Percentiles rank a stretch among this genome's conserved stretches.
Evolutionary conservation across 1,140 invertebrate genomes (phyloP).

Genomic region (Micrasema longulum): DNA sequence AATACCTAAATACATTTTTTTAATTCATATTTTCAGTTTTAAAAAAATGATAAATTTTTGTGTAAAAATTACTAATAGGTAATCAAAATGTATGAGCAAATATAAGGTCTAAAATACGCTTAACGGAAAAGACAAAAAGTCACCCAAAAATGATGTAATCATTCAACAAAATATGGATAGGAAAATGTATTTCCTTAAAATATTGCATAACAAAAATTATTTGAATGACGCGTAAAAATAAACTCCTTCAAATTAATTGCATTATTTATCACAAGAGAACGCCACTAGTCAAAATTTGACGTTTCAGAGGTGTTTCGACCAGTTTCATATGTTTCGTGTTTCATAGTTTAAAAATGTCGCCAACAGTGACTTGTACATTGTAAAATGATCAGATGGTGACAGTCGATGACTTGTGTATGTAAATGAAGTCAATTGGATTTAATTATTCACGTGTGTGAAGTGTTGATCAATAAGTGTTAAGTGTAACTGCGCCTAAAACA

Average conservation of each 20-base stretch:
- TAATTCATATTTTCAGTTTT: too few species aligned
- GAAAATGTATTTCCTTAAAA: too few species aligned
- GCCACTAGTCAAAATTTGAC: conserved; percentile 36
- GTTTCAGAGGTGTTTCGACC: conserved; percentile 32
- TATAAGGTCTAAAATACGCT: too few species aligned
- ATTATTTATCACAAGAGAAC: conserved; percentile 18
- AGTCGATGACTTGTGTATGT: conserved; percentile 39
- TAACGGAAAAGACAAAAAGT: too few species aligned
- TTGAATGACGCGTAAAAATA: conserved; percentile 24
- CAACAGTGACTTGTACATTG: conserved; percentile 45
- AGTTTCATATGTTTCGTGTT: too few species aligned
- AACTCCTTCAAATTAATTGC: conserved; percentile 20
- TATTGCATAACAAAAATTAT: conserved; percentile 22
- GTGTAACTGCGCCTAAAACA: conserved; percentile 18
- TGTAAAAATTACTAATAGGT: too few species aligned
- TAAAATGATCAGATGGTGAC: conserved; percentile 43
- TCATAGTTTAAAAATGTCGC: conserved; percentile 45
- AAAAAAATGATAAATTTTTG: too few species aligned
- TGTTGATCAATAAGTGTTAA: conserved; percentile 30
- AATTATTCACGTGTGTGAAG: conserved; percentile 21
- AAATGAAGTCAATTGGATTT: conserved; percentile 6
- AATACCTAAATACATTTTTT: too few species aligned
- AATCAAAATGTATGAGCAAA: too few species aligned
- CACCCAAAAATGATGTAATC: too few species aligned
- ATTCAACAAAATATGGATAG: too few species aligned